Evolutionary conservation across 2,888 invertebrate species (phyloP), one percentile per base, ranked within the genome.

Genomic region (Drosophila algonquin): DNA sequence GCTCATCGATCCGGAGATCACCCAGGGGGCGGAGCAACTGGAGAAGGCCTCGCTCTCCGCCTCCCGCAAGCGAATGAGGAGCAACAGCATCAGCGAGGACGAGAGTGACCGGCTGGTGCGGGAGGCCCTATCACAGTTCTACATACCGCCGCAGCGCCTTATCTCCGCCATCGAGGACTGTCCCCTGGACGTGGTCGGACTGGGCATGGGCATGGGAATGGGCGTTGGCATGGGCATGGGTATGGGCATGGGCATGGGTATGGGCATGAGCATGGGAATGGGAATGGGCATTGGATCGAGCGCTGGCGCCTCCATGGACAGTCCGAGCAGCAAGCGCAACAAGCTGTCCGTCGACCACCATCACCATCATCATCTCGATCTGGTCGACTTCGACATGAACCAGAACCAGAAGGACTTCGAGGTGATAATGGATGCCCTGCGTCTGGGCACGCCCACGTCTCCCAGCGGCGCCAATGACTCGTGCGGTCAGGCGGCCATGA

Each of bases 51-150:
- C 92, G 3, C 63, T 84, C 12, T 89, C 89, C 0, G 91, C 92
- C n/a, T 91, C 92, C 16, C 84, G 92, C n/a, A 92, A 92, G 70
- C 91, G 92, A 1, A 75, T 89, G 75, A 91, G 94, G 47, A 93
- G 93, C 81, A 61, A 69, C 14, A 79, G 56, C 59, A 51, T 68
- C 75, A 75, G 70, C 77, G 94, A 94, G 76, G 94, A 94, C 57
- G 93, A 94, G 80, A 95, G 95, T 80, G 95, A 95, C 86, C 94
- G 94, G 60, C 93, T 95, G 89, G 94, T 95, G 51, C 94, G 95
- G 79, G 95, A 95, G 82, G 95, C 95, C 6, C 93, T 95, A 69
- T 95, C 95, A 68, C 95, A 95, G 86, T 95, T 95, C 87, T 95
- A 95, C 89, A 94, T 95, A 72, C 95, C 95, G 12, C 95, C 95